Evolutionary conservation across 1,140 invertebrate species (phyloP).

Genomic region (Drosophila ananassae): DNA sequence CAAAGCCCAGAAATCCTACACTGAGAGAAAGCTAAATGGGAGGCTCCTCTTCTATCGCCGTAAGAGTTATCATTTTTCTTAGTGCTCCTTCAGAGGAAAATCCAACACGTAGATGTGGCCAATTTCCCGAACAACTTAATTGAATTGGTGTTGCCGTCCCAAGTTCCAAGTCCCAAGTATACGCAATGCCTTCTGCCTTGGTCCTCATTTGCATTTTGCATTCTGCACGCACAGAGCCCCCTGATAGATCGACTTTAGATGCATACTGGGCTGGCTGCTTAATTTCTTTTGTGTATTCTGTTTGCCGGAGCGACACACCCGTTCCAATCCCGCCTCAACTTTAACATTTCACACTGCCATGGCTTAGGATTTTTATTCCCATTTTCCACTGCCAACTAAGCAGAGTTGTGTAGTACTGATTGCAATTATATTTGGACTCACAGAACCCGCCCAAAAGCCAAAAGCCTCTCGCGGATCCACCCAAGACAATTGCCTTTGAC

Average conservation of each 20-base stretch:
- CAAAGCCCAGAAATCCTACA: slow-evolving; percentile 46
- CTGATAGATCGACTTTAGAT: slow-evolving; percentile 44
- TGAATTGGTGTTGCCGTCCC: slow-evolving; percentile 54
- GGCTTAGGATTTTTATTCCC: slow-evolving; percentile 29
- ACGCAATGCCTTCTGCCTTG: slow-evolving; percentile 43
- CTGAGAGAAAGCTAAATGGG: neutral
- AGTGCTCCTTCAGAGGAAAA: slow-evolving; percentile 28
- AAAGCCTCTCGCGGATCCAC: slow-evolving; percentile 53
- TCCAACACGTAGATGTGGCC: slow-evolving; percentile 60
- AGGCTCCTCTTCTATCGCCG: neutral
- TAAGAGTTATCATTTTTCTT: neutral
- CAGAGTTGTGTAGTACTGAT: neutral
- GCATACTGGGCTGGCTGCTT: slow-evolving; percentile 37
- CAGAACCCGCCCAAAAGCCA: slow-evolving; percentile 40
- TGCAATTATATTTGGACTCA: slow-evolving; percentile 68
- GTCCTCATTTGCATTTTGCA: slow-evolving; percentile 45
- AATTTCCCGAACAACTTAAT: slow-evolving; percentile 77
- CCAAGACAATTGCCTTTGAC: slow-evolving; percentile 78
- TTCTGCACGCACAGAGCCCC: slow-evolving; percentile 33
- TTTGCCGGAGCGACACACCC: slow-evolving; percentile 34
- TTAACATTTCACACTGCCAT: slow-evolving; percentile 65
- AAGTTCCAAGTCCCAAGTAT: slow-evolving; percentile 35
- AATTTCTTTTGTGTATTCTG: slow-evolving; percentile 31
- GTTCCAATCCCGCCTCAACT: slow-evolving; percentile 52
- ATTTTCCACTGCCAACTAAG: slow-evolving; percentile 2